Evolutionary conservation across 2,797 vertebrate genomes (phyloP), one percentile per base, ranked within the genome.

Genomic region (Amblyopsis hoosieri): DNA sequence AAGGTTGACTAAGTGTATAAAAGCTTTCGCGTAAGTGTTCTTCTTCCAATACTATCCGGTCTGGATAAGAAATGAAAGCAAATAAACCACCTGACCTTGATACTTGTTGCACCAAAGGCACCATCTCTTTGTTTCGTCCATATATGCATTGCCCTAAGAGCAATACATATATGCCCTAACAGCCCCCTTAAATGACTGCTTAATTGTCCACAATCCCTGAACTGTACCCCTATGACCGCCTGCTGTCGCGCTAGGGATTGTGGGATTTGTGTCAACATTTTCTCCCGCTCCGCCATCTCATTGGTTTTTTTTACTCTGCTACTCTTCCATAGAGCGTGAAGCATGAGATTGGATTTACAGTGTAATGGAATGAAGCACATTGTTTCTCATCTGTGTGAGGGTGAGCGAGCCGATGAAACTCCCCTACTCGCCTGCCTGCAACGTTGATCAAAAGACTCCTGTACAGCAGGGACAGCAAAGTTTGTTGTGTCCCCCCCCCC

Each of bases 311-410:
- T 74, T 67, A 75, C 54, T 31, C 78, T 71, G 74, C 77, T 69
- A 64, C 76, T 81, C 73, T 45, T 79, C 84, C 62, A 52, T 80
- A 75, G 76, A 86, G 80, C 85, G 56, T 90, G 89, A 91, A 91
- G 90, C 89, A 89, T 90, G 90, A 91, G 80, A 88, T 90, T 91
- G 87, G 87, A 91, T 91, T 90, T 89, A 87, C 77, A 78, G 80
- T 81, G 86, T 86, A 91, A 91, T 88, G 80, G 85, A 90, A 92
- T 90, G 85, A 87, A 87, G 86, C 83, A 75, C 85, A 90, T 91
- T 91, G 90, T 91, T 90, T 87, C 84, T 76, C 76, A 67, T 84
- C 75, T 78, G 77, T 71, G 74, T 73, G 82, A 71, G 76, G 72
- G 62, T 75, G 74, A 80, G 80, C 61, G 62, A 70, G 74, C 75